phyloP scores from a whole-genome alignment of 92 coral and sea anemone genomes.

The Epizoanthus scotinus region DNA sequence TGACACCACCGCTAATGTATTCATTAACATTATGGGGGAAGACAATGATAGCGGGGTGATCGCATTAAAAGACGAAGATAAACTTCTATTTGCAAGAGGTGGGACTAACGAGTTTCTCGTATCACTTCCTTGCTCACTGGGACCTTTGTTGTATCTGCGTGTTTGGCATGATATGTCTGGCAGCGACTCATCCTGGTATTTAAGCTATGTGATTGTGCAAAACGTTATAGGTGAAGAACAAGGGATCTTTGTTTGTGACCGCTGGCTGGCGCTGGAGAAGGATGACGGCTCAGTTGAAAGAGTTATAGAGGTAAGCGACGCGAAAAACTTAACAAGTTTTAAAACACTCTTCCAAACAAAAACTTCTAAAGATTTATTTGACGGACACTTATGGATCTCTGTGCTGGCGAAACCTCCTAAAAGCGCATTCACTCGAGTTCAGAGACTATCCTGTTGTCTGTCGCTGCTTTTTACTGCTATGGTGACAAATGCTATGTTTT shows the following conservation, averaged over 20 bases:
- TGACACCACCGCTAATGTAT: slow-evolving; percentile 58
- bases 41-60: slow-evolving; percentile 49
- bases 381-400: slow-evolving; percentile 78
- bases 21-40: slow-evolving; percentile 45
- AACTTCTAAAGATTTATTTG: slow-evolving; percentile 54
- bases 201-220: slow-evolving; percentile 9
- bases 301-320: slow-evolving; percentile 28
- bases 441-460: slow-evolving; percentile 75
- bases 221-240: slow-evolving; percentile 30
- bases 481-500: slow-evolving; percentile 88
- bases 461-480: slow-evolving; percentile 67
- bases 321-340: slow-evolving; percentile 49
- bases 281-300: slow-evolving; percentile 62
- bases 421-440: slow-evolving; percentile 77
- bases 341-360: slow-evolving; percentile 49
- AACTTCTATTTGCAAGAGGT: slow-evolving; percentile 54
- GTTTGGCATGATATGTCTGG: slow-evolving; percentile 43
- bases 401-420: slow-evolving; percentile 65
- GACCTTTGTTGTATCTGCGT: slow-evolving; percentile 44
- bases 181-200: background rate
- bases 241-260: slow-evolving; percentile 56
- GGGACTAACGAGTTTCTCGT: slow-evolving; percentile 47
- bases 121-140: slow-evolving; percentile 45
- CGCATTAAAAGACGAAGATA: slow-evolving; percentile 39
- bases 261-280: slow-evolving; percentile 69